Conservation (phyloP, 2,113 vertebrate genomes). For the Mormyrus lacerda region DNA sequence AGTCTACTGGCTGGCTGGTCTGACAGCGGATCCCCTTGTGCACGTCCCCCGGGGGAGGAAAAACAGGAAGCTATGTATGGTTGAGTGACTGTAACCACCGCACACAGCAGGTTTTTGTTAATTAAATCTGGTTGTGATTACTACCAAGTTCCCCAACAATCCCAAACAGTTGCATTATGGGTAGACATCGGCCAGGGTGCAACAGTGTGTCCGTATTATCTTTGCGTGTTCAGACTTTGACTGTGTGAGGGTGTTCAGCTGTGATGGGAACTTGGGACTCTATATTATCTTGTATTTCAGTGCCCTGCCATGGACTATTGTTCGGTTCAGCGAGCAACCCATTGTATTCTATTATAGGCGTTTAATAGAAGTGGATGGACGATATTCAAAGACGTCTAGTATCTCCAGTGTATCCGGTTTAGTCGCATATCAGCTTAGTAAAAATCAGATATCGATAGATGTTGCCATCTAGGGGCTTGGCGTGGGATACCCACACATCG, state of each 20-base stretch:
- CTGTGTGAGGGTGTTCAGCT: background rate
- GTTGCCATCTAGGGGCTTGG: conserved; percentile 35
- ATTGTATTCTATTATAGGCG: background rate
- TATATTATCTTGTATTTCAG: background rate
- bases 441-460: conserved; percentile 18
- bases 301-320: background rate
- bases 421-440: background rate
- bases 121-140: background rate
- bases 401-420: background rate
- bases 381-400: background rate
- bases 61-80: background rate
- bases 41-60: background rate
- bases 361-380: background rate
- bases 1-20: background rate
- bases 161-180: background rate
- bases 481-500: background rate
- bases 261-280: background rate
- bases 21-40: background rate
- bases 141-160: background rate
- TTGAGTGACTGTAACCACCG: background rate
- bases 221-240: background rate
- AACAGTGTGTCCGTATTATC: background rate
- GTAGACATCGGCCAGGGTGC: background rate
- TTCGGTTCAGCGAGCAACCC: background rate
- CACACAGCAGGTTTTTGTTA: background rate